phyloP scores from a whole-genome alignment of 2,797 vertebrate genomes.

The Gila robusta region DNA sequence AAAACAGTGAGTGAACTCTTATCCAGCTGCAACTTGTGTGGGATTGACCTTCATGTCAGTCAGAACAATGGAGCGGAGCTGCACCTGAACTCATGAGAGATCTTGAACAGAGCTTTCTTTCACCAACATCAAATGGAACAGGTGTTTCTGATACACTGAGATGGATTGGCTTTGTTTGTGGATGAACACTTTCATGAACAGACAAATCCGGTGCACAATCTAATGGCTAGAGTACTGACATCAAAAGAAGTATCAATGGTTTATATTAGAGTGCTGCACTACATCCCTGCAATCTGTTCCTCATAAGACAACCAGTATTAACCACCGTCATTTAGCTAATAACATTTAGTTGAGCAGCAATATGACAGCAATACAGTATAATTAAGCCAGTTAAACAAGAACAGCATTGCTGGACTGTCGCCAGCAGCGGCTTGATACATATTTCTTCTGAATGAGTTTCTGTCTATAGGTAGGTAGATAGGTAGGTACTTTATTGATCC shows the following conservation, averaged over 20 bases:
- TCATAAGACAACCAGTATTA: conserved; percentile 71
- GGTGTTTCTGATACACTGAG: conserved; percentile 65
- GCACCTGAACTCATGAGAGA: conserved; percentile 47
- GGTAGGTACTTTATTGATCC: no score
- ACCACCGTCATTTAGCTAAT: conserved; percentile 72
- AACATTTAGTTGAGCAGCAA: conserved; percentile 65
- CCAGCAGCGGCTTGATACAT: conserved; percentile 45
- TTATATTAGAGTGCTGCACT: conserved; percentile 64
- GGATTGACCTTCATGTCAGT: conserved; percentile 14
- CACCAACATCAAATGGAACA: conserved; percentile 55
- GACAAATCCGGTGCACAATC: conserved; percentile 61
- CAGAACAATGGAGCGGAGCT: conserved; percentile 30
- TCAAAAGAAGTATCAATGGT: conserved; percentile 13
- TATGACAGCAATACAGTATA: conserved; percentile 64
- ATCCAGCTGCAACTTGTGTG: conserved; percentile 37
- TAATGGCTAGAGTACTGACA: conserved; percentile 46
- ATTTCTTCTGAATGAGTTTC: conserved; percentile 20
- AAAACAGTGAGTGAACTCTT: conserved; percentile 25
- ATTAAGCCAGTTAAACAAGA: conserved; percentile 70
- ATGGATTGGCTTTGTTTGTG: conserved; percentile 57
- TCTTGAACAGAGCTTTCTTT: conserved; percentile 59
- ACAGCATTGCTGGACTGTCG: conserved; percentile 59
- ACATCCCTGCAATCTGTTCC: conserved; percentile 71
- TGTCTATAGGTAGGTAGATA: background rate
- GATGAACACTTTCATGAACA: conserved; percentile 64